phyloP scores from a whole-genome alignment of 2,888 invertebrate genomes.

The Melitaea athalia region DNA sequence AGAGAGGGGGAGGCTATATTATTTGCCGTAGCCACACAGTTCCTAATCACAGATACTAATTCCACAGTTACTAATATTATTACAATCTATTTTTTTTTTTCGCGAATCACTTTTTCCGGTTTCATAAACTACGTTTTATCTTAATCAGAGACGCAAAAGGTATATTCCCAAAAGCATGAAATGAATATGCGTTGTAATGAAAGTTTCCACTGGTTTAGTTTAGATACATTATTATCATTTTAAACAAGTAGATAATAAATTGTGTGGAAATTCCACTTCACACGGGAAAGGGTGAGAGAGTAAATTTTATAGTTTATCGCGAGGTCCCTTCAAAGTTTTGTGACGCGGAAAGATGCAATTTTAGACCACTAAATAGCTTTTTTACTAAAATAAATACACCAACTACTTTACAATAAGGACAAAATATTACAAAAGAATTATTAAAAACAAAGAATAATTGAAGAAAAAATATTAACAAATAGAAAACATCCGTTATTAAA shows the following conservation, averaged over 20 bases:
- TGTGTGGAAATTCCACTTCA: background rate
- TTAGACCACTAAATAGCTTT: background rate
- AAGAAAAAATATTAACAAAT: too few species aligned
- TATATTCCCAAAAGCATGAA: background rate
- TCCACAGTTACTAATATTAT: too few species aligned
- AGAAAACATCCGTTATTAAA: too few species aligned
- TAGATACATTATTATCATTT: background rate
- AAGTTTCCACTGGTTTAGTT: background rate
- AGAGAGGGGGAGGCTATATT: too few species aligned
- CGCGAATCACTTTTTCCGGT: background rate
- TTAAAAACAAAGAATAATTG: too few species aligned
- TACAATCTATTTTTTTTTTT: background rate
- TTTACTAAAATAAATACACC: too few species aligned
- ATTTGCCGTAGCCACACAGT: too few species aligned
- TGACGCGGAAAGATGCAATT: background rate
- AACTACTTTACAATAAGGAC: too few species aligned
- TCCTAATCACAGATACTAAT: too few species aligned
- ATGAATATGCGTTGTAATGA: background rate
- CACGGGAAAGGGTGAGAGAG: background rate
- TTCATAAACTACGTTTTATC: background rate
- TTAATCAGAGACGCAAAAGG: background rate
- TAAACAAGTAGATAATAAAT: background rate
- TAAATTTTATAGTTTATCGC: background rate
- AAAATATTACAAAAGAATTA: too few species aligned
- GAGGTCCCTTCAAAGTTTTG: background rate